A percentile compares a stretch with the other conserved stretches of the same genome.
phyloP scores from a whole-genome alignment of 30 jellyfish, hydroid and myxozoan genomes.

The Hydractinia symbiolongicarpus region DNA sequence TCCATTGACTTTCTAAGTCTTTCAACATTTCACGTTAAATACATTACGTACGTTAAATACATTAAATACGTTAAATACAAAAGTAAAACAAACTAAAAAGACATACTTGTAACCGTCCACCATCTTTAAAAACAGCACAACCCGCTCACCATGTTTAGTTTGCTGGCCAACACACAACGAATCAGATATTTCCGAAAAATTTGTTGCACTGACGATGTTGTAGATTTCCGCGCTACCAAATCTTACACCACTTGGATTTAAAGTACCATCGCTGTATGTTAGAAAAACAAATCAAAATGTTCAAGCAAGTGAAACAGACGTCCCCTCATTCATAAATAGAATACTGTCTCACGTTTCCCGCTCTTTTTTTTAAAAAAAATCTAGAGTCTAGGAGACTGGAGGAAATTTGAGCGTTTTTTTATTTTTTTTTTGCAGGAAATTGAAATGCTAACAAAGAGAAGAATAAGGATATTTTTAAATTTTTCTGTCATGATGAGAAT shows the following conservation, averaged over 20 bases:
- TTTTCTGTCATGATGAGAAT: too few relatives aligned
- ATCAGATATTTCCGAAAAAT: conserved; percentile 75
- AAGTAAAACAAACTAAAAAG: conserved; percentile 7
- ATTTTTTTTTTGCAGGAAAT: too few relatives aligned
- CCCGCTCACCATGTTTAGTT: conserved; percentile 75
- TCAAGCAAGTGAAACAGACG: not conserved
- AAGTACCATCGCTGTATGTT: conserved; percentile 80
- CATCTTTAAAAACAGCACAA: conserved; percentile 72
- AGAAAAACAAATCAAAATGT: not conserved
- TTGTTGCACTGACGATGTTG: conserved; percentile 53
- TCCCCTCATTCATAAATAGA: not conserved
- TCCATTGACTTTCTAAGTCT: too few relatives aligned
- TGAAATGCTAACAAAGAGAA: too few relatives aligned
- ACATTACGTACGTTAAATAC: too few relatives aligned
- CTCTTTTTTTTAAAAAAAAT: not conserved
- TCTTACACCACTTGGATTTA: conserved; percentile 95
- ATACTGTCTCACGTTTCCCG: too few relatives aligned
- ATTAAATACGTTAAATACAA: too few relatives aligned
- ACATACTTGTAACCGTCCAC: conserved; percentile 56
- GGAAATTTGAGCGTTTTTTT: too few relatives aligned
- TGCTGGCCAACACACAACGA: conserved; percentile 89
- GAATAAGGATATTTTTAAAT: too few relatives aligned
- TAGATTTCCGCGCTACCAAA: conserved; percentile 98
- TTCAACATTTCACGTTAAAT: too few relatives aligned
- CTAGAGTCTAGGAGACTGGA: not conserved